phyloP scores from a whole-genome alignment of 2,797 vertebrate species.

The Allobates femoralis region DNA sequence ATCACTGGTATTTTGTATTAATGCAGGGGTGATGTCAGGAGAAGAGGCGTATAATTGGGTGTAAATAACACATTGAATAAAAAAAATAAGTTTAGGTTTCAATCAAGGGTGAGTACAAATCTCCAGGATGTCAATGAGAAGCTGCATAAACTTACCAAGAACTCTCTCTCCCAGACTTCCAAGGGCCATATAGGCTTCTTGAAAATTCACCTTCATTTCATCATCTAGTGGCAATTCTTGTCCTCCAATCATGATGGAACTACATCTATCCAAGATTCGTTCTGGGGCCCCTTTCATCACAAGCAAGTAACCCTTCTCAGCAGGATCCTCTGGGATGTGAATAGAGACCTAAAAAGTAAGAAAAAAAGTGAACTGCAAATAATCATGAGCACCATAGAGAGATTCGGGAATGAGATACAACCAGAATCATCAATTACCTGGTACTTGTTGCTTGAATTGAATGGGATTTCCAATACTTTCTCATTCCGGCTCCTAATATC shows the following conservation, averaged over 20 bases:
- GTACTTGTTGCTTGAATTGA: constrained; percentile 83
- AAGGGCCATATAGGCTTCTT: constrained; percentile 78
- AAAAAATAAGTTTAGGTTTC: not conserved
- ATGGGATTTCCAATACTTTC: constrained; percentile 81
- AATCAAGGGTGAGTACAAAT: not conserved
- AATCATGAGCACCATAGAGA: not conserved
- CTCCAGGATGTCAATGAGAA: fast-evolving
- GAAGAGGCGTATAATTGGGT: too few relatives aligned
- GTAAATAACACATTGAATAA: too few relatives aligned
- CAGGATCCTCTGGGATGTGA: constrained; percentile 72
- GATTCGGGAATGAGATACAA: not conserved
- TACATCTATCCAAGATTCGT: constrained; percentile 77
- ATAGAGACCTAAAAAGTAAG: constrained; percentile 74
- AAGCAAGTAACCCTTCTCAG: constrained; percentile 74
- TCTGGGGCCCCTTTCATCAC: constrained; percentile 85
- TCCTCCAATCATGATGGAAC: constrained; percentile 79
- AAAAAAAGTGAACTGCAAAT: not conserved
- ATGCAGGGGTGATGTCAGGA: too few relatives aligned
- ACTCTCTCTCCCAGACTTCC: constrained; percentile 81
- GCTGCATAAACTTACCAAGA: constrained; percentile 72
- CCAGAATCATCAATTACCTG: constrained; percentile 71
- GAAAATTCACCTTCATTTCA: constrained; percentile 73
- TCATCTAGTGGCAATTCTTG: constrained; percentile 75
- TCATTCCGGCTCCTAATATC: constrained; percentile 73
- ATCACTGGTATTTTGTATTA: too few relatives aligned